Conservation (phyloP, 2,888 invertebrate genomes). For the Xestia xanthographa region DNA sequence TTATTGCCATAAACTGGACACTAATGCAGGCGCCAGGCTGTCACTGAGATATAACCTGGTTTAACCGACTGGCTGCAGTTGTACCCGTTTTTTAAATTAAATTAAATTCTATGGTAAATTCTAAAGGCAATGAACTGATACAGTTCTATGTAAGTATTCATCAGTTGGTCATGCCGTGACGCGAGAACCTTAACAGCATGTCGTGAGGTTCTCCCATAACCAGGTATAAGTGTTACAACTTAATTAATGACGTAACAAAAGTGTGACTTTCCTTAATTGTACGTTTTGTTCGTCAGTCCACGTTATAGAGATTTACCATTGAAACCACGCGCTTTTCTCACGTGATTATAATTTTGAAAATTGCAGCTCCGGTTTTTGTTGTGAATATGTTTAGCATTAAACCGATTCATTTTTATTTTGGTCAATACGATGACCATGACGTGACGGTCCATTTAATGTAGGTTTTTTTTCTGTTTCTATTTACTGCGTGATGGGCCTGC, state of each 20-base stretch:
- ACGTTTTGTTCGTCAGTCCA: not conserved
- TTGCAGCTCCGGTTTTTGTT: not conserved
- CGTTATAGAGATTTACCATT: not conserved
- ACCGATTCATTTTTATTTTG: not conserved
- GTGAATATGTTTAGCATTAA: not conserved
- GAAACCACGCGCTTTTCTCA: too few relatives aligned
- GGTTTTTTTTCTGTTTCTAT: not conserved
- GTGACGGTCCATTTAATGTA: not conserved
- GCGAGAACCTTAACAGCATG: not conserved
- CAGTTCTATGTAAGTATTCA: not conserved
- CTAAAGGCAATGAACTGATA: not conserved
- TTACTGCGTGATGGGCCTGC: not conserved
- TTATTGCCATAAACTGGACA: too few relatives aligned
- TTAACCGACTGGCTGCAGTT: too few relatives aligned
- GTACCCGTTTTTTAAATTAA: not conserved
- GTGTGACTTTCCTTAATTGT: not conserved
- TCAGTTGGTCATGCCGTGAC: slow-evolving; percentile 15
- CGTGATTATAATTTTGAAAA: not conserved
- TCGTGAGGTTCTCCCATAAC: slow-evolving; percentile 14
- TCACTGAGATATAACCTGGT: too few relatives aligned
- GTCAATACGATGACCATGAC: not conserved
- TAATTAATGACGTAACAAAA: slow-evolving; percentile 10
- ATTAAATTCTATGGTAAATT: not conserved
- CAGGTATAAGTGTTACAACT: slow-evolving; percentile 2
- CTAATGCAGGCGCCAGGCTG: too few relatives aligned